Conservation (phyloP, 2,113 vertebrate species). For the Silurus glanis region DNA sequence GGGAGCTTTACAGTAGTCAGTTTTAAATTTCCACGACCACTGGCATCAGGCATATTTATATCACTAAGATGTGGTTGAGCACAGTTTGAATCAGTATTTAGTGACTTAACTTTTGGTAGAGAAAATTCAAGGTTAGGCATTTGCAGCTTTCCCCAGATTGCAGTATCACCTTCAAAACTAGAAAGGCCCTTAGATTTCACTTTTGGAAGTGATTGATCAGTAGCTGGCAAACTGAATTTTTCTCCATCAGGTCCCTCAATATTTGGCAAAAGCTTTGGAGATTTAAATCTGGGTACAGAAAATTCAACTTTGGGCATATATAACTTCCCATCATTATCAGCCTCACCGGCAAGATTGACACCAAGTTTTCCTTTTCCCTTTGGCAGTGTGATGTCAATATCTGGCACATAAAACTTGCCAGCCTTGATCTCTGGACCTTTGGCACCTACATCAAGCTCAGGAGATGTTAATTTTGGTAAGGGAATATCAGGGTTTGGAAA, state of each 20-base stretch:
- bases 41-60: conserved; percentile 37
- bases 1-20: conserved; percentile 72
- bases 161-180: conserved; percentile 15
- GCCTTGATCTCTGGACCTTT: conserved; percentile 35
- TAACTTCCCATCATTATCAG: conserved; percentile 53
- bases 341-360: conserved; percentile 9
- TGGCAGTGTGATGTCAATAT: conserved; percentile 28
- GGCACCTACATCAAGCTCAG: neutral
- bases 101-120: conserved; percentile 57
- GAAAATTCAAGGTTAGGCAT: conserved; percentile 57
- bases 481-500: no score
- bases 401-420: conserved; percentile 17
- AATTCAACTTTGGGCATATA: conserved; percentile 61
- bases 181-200: conserved; percentile 38
- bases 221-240: conserved; percentile 31
- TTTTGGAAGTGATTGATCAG: conserved; percentile 27
- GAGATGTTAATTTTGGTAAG: no score
- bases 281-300: conserved; percentile 59
- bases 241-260: conserved; percentile 33
- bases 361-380: conserved; percentile 43
- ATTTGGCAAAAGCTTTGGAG: conserved; percentile 20
- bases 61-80: conserved; percentile 53
- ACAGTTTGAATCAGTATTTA: conserved; percentile 27
- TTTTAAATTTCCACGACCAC: conserved; percentile 58
- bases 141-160: conserved; percentile 36